phyloP scores from a whole-genome alignment of 2,113 vertebrate genomes.

The Delphinus delphis region DNA sequence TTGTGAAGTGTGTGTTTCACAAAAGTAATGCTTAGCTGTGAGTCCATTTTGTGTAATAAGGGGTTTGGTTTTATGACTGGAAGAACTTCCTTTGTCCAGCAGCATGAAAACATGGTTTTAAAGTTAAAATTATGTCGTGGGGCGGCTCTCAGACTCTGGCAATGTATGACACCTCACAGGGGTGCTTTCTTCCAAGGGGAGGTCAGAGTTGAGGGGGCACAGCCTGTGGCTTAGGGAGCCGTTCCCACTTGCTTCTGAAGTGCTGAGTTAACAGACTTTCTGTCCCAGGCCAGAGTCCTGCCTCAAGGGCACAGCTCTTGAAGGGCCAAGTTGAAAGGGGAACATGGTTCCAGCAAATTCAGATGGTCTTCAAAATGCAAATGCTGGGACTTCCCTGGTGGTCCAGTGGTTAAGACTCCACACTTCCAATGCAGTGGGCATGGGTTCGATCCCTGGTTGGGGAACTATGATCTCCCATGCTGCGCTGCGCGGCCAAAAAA shows the following conservation, averaged over 20 bases:
- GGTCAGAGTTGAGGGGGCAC: not conserved
- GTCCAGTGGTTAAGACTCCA: no score
- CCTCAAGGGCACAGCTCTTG: not conserved
- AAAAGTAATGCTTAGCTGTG: not conserved
- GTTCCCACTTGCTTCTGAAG: constrained; percentile 38
- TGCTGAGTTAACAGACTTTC: not conserved
- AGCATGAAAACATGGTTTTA: constrained; percentile 60
- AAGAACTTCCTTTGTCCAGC: constrained; percentile 61
- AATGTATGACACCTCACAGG: constrained; percentile 24
- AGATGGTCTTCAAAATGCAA: not conserved
- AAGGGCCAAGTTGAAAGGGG: no score
- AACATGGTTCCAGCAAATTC: accelerated
- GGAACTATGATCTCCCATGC: no score
- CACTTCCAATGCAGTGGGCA: no score
- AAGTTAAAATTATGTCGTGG: constrained; percentile 69
- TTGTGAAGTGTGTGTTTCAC: not conserved
- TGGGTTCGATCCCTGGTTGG: no score
- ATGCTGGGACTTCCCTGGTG: no score
- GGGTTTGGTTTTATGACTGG: constrained; percentile 63
- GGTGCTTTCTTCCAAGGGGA: constrained; percentile 66
- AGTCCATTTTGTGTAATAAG: constrained; percentile 34
- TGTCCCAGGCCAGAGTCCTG: not conserved
- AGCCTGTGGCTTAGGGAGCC: not conserved
- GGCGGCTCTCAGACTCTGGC: constrained; percentile 36
- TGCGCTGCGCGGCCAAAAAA: accelerated